Evolutionary conservation across 2,888 invertebrate genomes (phyloP), one percentile per base, ranked within the genome.

Genomic region (Endotricha flammealis): DNA sequence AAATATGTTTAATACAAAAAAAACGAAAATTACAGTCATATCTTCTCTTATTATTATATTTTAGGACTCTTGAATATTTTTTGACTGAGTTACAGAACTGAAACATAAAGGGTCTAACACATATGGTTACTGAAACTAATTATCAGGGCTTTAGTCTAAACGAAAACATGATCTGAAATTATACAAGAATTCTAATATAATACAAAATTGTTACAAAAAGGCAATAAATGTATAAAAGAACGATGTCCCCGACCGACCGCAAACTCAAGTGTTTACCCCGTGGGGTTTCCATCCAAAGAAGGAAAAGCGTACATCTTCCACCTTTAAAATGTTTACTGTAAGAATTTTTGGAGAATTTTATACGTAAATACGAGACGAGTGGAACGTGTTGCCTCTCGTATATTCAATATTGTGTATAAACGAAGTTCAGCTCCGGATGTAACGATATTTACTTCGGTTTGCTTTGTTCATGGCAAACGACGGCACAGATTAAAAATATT

Each of bases 221-320:
- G 13, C 9, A 12, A n/a, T 4, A 20, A 20, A 6, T 2, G 8
- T 14, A 28, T 14, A 27, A 12, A 13, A 28, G 13, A 28, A 28
- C 9, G 28, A 9, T 1, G 7, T n/a, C 20, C 4, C 20, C 20
- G n/a, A 8, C 20, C 12, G 2, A 28, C n/a, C 14, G 3, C 9
- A 28, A 3, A 13, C 9, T 13, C 27, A 27, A 13, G 12, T 11
- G 12, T 27, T 28, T 28, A 13, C 28, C 14, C 9, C 6, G 14
- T 5, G 28, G 28, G 28, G 4, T 14, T 28, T 9, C 13, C 28
- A 14, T 28, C 24, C n/a, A n/a, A n/a, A 20, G 20, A 9, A 2
- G 28, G 8, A 25, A 28, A 28, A n/a, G n/a, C n/a, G n/a, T n/a
- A n/a, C 13, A 13, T 28, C 28, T 28, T 28, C 14, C 13, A 9